Percentiles rank a stretch among this genome's conserved stretches.
Conservation (phyloP, 2,113 vertebrate genomes). For the Morone chrysops region DNA sequence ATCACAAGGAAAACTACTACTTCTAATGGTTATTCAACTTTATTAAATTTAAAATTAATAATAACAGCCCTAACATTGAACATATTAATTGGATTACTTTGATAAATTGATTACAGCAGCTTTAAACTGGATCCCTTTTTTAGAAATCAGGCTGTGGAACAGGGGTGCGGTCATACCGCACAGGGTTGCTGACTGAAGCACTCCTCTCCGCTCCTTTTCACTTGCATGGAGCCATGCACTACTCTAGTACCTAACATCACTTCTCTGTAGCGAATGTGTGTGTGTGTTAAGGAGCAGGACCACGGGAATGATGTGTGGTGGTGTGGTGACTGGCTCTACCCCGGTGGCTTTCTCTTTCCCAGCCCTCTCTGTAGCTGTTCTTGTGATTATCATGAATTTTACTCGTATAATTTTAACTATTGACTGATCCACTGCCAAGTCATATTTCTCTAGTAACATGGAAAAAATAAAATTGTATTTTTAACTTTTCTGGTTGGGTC, state of each 20-base stretch:
- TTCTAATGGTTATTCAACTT: too few species aligned
- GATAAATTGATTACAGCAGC: background rate
- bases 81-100: background rate
- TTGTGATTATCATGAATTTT: slow-evolving; percentile 56
- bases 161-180: slow-evolving; percentile 12
- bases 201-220: background rate
- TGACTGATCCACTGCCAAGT: slow-evolving; percentile 40
- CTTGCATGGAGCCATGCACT: background rate
- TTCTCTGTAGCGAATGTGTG: background rate
- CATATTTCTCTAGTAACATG: slow-evolving; percentile 21
- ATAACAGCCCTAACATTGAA: background rate
- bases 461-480: slow-evolving; percentile 10
- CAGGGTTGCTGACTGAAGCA: background rate
- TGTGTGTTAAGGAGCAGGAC: slow-evolving; percentile 27
- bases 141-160: background rate
- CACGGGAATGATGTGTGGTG: slow-evolving; percentile 48
- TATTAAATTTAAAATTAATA: too few species aligned
- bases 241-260: slow-evolving; percentile 24
- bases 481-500: slow-evolving; percentile 5
- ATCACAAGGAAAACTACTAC: too few species aligned
- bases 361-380: slow-evolving; percentile 37
- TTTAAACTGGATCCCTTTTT: background rate
- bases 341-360: slow-evolving; percentile 54
- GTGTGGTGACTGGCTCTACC: slow-evolving; percentile 52
- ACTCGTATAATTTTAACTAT: slow-evolving; percentile 37